Evolutionary conservation across 23 tunicate genomes (phyloP), one percentile per base, ranked within the genome.

Genomic region (Diplosoma virens): DNA sequence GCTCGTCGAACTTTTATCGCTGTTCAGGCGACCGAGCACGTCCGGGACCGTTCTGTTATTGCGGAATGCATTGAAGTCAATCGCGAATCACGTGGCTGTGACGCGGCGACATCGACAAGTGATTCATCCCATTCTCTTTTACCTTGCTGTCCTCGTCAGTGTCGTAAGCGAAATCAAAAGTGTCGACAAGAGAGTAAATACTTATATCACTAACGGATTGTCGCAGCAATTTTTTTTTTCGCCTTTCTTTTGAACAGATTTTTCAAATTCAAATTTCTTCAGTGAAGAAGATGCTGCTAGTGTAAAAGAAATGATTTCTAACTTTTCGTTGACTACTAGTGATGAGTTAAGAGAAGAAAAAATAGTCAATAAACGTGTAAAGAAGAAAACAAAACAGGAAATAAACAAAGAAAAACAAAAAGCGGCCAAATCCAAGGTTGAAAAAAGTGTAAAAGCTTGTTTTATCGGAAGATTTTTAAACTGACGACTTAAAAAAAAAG

Each of bases 241-340:
- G 53, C 16, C 53, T 46, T 46, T 14, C 26, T 9, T 64, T 18
- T 58, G 25, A 58, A 58, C 6, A 88, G 95, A 80, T 58, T 59
- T 81, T 45, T 82, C 95, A 14, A 81, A 81, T 36, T 36, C 85
- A 21, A 82, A 83, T 14, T 81, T 88, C 29, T 88, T 88, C 32
- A 88, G 83, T 32, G 95, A 88, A 58, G 95, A 88, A 41, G 95
- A 88, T 67, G 83, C 87, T 0, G 78, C 75, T 0, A 88, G 95
- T 47, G 76, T 88, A 0, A 85, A 82, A 26, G 95, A 88, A 46
- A 75, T 88, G 83, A 84, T 87, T 2, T 78, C 85, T 17, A 71
- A 70, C 0, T 83, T 83, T 46, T 75, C 88, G 6, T 22, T 67
- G 18, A 41, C 9, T 41, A 41, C 50, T 41, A 41, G 11, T 41